Base-by-base conservation (phyloP, 2,113 vertebrate genomes). In the Piprites chloris region DNA sequence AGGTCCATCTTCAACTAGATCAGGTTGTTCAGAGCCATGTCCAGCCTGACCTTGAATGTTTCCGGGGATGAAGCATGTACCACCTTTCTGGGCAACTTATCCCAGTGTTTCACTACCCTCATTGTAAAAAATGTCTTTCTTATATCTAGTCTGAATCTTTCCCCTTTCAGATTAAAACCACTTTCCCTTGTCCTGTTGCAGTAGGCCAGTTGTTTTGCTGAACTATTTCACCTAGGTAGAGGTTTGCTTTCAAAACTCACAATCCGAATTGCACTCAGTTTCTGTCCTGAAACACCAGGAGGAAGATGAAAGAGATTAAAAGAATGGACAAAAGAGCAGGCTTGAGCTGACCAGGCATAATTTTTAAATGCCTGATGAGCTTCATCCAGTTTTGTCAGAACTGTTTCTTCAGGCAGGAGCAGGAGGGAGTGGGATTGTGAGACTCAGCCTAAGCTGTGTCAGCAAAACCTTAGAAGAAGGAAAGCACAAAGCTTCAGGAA, bases 401-500 rank as follows among this genome's bases (percentile, higher is more conserved):
- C 46, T 56, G 12, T 80, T 87, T 65, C 52, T 66, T 81, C 76
- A 69, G 53, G 75, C 46, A 62, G n/a, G 11, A 82, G 62, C 50
- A 82, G n/a, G 18, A 37, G 19, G 18, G 30, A 85, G 30, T 73
- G 50, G 56, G 37, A 75, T n/a, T 85, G 55, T 66, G 77, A 81
- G 26, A 33, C 27, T 91, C 55, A 47, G 35, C 66, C 72, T 90
- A 73, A 92, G 72, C 65, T 94, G 27, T 81, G 73, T 85, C 85
- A 91, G 79, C 2, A 0, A 78, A 93, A 87, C 24, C 2, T 14
- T 74, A 42, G 58, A 42, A 94, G 55, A 46, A 74, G 80, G 41
- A 92, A 86, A 88, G 33, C 76, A 92, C 68, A 81, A 78, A 84
- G 55, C 59, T 75, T 85, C 80, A 77, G 68, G 83, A 93, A 94